A percentile compares a stretch with the other conserved stretches of the same genome.
Evolutionary conservation across 2,113 vertebrate genomes (phyloP).

Genomic region (Protobothrops flavoviridis): DNA sequence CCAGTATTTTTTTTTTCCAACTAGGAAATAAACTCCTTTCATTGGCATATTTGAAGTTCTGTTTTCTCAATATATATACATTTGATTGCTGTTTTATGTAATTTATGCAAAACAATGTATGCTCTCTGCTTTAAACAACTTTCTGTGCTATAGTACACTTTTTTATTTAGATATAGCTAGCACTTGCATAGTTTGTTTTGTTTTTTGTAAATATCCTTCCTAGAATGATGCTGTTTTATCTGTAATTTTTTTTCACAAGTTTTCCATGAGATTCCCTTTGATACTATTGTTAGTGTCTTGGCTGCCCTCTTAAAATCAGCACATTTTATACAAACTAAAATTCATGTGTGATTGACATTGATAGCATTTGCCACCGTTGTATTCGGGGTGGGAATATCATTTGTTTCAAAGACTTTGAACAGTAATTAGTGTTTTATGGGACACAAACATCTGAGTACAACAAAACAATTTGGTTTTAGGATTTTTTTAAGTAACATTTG

Average conservation of each 20-base stretch:
- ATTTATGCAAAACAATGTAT: not conserved
- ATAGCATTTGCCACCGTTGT: not conserved
- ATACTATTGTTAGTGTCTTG: not conserved
- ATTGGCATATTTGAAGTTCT: not conserved
- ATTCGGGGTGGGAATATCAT: conserved; percentile 22
- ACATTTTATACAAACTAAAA: not conserved
- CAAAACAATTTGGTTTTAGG: not conserved
- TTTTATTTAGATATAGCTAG: not conserved
- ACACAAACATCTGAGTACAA: not conserved
- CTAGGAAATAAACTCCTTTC: not conserved
- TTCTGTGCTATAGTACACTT: not conserved
- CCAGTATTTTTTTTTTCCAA: not conserved
- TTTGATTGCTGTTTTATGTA: not conserved
- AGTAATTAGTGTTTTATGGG: not conserved
- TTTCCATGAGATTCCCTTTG: not conserved
- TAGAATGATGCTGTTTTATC: not conserved
- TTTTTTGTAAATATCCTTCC: not conserved
- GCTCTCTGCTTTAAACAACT: not conserved
- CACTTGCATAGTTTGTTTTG: not conserved
- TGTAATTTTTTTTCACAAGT: not conserved
- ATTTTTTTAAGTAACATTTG: not conserved
- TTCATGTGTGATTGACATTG: not conserved
- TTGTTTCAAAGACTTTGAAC: not conserved
- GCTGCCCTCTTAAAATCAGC: not conserved
- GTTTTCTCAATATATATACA: not conserved